These are phyloP conservation scores for Drosophila kambysellisi DNA, from an alignment of 2,888 invertebrate species.

Conservation along the genomic window DNA sequence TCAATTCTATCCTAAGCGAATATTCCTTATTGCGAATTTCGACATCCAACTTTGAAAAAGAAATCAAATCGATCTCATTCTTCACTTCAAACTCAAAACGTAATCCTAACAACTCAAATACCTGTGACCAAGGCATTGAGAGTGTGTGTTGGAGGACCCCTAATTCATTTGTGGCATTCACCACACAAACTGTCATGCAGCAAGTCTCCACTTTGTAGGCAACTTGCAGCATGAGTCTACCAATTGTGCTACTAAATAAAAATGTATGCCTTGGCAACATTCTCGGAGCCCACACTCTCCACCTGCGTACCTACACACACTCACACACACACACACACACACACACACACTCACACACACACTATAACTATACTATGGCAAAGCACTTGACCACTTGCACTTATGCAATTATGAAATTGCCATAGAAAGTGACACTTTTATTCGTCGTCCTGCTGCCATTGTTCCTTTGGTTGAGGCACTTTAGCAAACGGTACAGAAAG, in stretches of 20 bases:
- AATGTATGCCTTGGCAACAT: slow-evolving; percentile 58
- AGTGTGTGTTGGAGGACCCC: background rate
- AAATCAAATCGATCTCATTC: background rate
- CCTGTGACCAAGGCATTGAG: background rate
- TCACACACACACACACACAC: background rate
- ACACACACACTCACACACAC: slow-evolving; percentile 4
- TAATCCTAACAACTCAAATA: background rate
- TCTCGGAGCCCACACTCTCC: background rate
- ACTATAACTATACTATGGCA: slow-evolving; percentile 58
- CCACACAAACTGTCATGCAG: slow-evolving; percentile 1
- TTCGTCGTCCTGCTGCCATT: slow-evolving; percentile 68
- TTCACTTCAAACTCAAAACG: background rate
- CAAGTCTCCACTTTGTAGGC: slow-evolving; percentile 63
- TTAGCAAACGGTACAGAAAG: slow-evolving; percentile 1
- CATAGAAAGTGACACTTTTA: slow-evolving; percentile 82
- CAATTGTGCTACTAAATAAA: slow-evolving; percentile 72
- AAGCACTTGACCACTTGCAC: slow-evolving; percentile 81
- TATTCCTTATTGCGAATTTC: background rate
- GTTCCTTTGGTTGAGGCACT: slow-evolving; percentile 50
- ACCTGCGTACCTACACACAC: background rate
- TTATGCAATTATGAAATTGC: slow-evolving; percentile 81
- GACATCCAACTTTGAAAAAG: background rate
- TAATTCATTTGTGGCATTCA: slow-evolving; percentile 41
- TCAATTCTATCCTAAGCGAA: background rate
- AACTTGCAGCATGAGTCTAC: slow-evolving; percentile 65